These are phyloP conservation scores for Tragelaphus imberbis DNA, from an alignment of 2,113 vertebrate species.

Conservation along the genomic window DNA sequence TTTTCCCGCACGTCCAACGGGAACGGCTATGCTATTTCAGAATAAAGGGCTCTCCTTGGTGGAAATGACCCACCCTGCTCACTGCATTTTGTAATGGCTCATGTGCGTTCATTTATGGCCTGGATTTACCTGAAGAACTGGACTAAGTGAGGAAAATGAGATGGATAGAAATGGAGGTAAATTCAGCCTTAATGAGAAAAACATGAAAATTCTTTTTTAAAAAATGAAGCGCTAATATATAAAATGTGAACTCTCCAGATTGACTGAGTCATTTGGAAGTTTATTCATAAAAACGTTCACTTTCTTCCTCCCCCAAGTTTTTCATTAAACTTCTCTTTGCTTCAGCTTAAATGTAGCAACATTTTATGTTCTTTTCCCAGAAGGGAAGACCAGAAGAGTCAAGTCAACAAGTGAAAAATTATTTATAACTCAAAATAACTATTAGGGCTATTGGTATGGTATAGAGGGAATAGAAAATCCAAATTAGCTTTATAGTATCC, in stretches of 20 bases:
- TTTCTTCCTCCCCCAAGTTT: slow-evolving; percentile 51
- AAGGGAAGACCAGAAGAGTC: slow-evolving; percentile 54
- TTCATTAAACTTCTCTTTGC: slow-evolving; percentile 65
- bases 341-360: slow-evolving; percentile 37
- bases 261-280: slow-evolving; percentile 52
- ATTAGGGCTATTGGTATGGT: neutral
- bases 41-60: neutral
- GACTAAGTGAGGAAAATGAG: slow-evolving; percentile 13
- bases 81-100: neutral
- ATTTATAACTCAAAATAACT: slow-evolving; percentile 61
- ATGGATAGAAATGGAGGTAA: slow-evolving; percentile 22
- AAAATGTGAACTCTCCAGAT: slow-evolving; percentile 57
- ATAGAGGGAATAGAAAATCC: neutral
- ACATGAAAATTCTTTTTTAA: slow-evolving; percentile 46
- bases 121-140: neutral
- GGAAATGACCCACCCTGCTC: neutral
- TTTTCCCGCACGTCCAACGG: neutral
- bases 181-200: slow-evolving; percentile 65
- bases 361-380: slow-evolving; percentile 59
- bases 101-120: neutral
- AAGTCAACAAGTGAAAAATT: slow-evolving; percentile 54
- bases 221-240: slow-evolving; percentile 32
- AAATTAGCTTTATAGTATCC: neutral
- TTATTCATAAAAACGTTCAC: slow-evolving; percentile 51
- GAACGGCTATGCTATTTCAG: neutral